Base-by-base conservation (phyloP, 2,888 invertebrate genomes). In the Boloria selene region DNA sequence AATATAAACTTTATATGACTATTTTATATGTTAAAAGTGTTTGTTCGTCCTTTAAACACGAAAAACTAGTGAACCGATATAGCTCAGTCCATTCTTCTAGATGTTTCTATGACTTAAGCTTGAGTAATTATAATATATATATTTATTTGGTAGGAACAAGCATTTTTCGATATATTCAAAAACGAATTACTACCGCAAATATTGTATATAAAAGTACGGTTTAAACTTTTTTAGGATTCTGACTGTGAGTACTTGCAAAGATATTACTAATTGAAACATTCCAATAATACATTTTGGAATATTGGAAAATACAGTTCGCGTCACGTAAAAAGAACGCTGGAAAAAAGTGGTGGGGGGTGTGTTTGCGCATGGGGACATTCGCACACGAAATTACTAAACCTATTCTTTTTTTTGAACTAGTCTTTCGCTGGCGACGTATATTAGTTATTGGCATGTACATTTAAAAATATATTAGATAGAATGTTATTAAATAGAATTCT, bases 1-100 rank as follows among this genome's bases (percentile, higher is more conserved):
- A 56, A 52, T 59, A 59, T 53, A 53, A 60, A 64, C 22, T 38
- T 65, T 65, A 59, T 38, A 60, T 65, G 47, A 17, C 31, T 59
- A 59, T 59, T 47, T 49, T 50, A 59, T 59, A 38, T 50, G 49
- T 16, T 49, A 49, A 58, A 49, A 17, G 49, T 59, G 17, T 56
- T 45, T n/a, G 45, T 56, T 56, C 42, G 56, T 55, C 45, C 56
- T 10, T 45, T 45, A 56, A 22, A 45, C 26, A 45, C 45, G 45
- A 45, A 56, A 38, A 26, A 45, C 45, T 45, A 26, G 22, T 45
- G 45, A 56, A 56, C 16, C 56, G 45, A 22, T 26, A 10, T 45
- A 45, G 22, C 56, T 26, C 45, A 45, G 49, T 4, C 31, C 31
- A 16, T 26, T 59, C 47, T 38, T 49, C 38, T 59, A 59, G 56